These are phyloP conservation scores for Salvelinus namaycush DNA, from an alignment of 2,113 vertebrate species.

Conservation along the genomic window DNA sequence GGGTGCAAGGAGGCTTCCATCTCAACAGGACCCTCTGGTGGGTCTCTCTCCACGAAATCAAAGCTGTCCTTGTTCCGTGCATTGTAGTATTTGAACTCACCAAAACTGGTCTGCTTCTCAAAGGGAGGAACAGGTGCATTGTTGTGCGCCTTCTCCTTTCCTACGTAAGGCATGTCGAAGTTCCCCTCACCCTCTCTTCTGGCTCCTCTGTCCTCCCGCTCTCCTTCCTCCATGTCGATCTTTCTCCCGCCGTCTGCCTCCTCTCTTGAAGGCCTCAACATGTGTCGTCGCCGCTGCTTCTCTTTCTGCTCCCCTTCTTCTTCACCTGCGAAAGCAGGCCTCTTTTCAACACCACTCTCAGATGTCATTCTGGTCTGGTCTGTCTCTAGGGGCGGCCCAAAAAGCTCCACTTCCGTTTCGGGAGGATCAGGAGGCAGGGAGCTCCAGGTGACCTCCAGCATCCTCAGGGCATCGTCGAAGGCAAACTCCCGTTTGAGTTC, in stretches of 20 bases:
- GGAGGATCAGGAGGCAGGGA: conserved; percentile 88
- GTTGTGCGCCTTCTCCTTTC: conserved; percentile 7
- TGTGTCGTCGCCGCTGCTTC: conserved; percentile 67
- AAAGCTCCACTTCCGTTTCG: conserved; percentile 86
- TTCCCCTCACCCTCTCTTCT: conserved; percentile 24
- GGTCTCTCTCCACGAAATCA: conserved; percentile 60
- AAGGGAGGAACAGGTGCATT: conserved; percentile 45
- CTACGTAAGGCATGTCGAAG: not conserved
- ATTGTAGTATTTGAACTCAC: conserved; percentile 86
- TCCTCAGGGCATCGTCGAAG: conserved; percentile 88
- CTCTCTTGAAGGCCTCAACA: conserved; percentile 80
- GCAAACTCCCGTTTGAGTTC: conserved; percentile 94
- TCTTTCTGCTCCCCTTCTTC: conserved; percentile 47
- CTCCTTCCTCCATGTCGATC: conserved; percentile 1
- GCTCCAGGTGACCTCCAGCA: conserved; percentile 93
- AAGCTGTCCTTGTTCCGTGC: conserved; percentile 70
- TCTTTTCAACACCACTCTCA: conserved; percentile 23
- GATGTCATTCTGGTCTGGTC: not conserved
- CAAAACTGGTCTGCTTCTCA: conserved; percentile 82
- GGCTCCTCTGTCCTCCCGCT: conserved; percentile 27
- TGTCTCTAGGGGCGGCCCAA: conserved; percentile 67
- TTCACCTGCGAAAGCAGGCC: not conserved
- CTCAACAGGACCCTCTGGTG: conserved; percentile 15
- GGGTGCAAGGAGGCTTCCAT: conserved; percentile 30
- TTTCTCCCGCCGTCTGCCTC: conserved; percentile 48